A percentile compares a stretch with the other conserved stretches of the same genome.
Conservation (phyloP, 2,888 invertebrate genomes). For the Mesorhabditis spiculigera region DNA sequence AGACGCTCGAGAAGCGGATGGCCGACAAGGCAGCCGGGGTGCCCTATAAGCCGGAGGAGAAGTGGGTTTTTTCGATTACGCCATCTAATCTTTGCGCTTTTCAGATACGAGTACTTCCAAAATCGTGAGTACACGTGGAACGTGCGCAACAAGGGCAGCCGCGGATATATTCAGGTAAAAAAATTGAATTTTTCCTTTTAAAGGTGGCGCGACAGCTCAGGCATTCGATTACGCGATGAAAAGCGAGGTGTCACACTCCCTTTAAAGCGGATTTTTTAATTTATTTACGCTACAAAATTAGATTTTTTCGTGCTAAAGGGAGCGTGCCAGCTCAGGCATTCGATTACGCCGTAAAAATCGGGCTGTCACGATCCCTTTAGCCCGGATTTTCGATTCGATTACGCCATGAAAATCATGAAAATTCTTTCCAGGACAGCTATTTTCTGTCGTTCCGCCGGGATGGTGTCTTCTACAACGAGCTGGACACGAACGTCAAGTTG, state of each 20-base stretch:
- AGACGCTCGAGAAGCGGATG: conserved; percentile 82
- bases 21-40: conserved; percentile 74
- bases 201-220: not conserved
- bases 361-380: not conserved
- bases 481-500: conserved; percentile 62
- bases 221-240: not conserved
- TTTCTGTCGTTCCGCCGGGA: conserved; percentile 60
- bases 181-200: not conserved
- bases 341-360: not conserved
- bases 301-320: too few species aligned
- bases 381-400: not conserved
- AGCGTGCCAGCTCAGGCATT: not conserved
- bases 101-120: conserved; percentile 86
- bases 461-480: conserved; percentile 62
- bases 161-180: conserved; percentile 59
- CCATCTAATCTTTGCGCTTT: conserved; percentile 12
- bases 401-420: not conserved
- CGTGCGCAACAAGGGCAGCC: conserved; percentile 75
- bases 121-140: conserved; percentile 99
- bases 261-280: not conserved
- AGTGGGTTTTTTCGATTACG: conserved; percentile 14
- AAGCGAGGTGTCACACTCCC: not conserved
- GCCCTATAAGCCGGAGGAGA: conserved; percentile 68
- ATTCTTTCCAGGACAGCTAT: conserved; percentile 59
- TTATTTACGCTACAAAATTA: not conserved